Evolutionary conservation across 2,797 vertebrate species (phyloP), one percentile per base, ranked within the genome.

Genomic region (Geotrypetes seraphini): DNA sequence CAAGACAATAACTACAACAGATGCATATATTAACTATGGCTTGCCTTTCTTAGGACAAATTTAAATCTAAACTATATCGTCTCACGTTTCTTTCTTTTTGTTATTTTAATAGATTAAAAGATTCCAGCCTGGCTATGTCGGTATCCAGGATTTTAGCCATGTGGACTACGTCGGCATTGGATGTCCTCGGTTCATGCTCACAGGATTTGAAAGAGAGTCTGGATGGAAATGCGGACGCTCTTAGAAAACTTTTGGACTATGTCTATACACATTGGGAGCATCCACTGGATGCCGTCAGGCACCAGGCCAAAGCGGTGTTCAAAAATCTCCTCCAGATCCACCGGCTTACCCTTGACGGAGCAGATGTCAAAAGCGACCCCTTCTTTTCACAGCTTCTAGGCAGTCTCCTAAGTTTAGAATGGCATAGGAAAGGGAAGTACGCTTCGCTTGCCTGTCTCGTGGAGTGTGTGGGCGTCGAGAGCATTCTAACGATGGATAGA

Each of bases 181-280:
- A 83, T 53, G 78, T 67, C 45, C 70, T 95, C 7, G 29, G 31
- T 25, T 36, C 63, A 21, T 63, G 68, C 29, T 77, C 85, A n/a
- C 22, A 46, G 15, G 17, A 36, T 48, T 69, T 97, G 19, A 75
- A 57, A 49, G 24, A 36, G 4, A 66, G 54, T 19, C 69, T 97
- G 37, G 59, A 53, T 3, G 91, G 92, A 6, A 79, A 60, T 28
- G 88, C 88, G 0, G 73, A 60, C 9, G 30, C 85, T 12, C 64
- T 68, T 12, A 57, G 28, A 3, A 73, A 46, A 46, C 76, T 97
- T 26, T 71, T 96, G 52, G 88, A 89, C 34, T 94, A 97, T 25
- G 69, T 95, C 43, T 95, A 94, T 39, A 79, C 87, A 8, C 88
- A 96, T 65, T 96, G 92, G 96, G 94, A 97, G 27, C 91, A 99